Base-by-base conservation (phyloP, 1,140 invertebrate species). In the Orius insidiosus region DNA sequence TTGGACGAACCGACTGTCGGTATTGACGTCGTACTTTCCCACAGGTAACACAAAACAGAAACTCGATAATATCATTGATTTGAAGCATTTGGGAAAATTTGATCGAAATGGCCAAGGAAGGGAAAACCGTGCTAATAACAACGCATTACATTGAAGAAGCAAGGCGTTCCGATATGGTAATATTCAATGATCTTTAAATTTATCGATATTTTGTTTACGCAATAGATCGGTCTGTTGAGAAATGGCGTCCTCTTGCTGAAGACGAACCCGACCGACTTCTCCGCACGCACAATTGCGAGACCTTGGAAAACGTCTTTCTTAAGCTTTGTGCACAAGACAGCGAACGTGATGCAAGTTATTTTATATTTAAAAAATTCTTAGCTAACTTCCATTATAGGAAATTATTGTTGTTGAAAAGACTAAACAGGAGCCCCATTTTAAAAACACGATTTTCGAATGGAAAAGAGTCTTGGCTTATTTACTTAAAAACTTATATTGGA, bases 91-190 rank as follows among this genome's bases (percentile, higher is more conserved):
- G 54, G 54, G 44, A 52, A 5, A 46, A 52, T 32, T 37, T 55
- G 6, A 39, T 50, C 1, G 40, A 43, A 1, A 48, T 55, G 36
- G 45, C 35, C 5, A 6, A 13, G 36, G 60, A 63, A 13, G 71
- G 72, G 18, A 77, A 75, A 19, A 75, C 80, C 1, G 70, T 84
- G 16, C 76, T 94, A 34, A 88, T 94, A 43, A 94, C 89, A 0
- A 94, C 89, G 7, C 89, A 94, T 66, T 94, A 94, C 55, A 88
- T 93, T 37, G 88, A 94, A 57, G 89, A 95, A 65, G 78, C 86
- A 2, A 73, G 78, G 55, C 75, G 85, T 58, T 82, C 85, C 10
- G 67, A 54, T 18, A 49, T 35, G 8, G 53, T 52, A 33, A 30
- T 18, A 30, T 24, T 24, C 24, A 24, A 24, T 24, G 24, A n/a